These are phyloP conservation scores for Linepithema humile DNA, from an alignment of 1,140 invertebrate species.

Conservation along the genomic window DNA sequence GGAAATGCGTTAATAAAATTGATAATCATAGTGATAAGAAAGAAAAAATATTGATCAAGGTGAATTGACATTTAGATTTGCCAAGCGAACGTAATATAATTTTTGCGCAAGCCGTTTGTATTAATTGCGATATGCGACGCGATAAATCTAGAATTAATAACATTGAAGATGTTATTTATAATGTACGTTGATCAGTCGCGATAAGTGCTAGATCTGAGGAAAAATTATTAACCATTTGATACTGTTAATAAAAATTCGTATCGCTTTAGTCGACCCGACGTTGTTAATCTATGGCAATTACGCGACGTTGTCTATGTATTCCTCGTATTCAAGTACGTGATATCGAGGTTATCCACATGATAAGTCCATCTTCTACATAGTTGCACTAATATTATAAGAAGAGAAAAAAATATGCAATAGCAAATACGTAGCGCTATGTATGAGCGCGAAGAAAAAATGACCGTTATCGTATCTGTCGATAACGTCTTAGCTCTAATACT, in stretches of 20 bases:
- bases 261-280: conserved; percentile 8
- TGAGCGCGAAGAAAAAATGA: conserved; percentile 41
- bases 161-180: conserved; percentile 38
- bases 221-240: conserved; percentile 58
- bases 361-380: conserved; percentile 55
- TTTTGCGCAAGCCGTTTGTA: conserved; percentile 16
- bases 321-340: background rate
- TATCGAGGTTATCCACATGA: conserved; percentile 25
- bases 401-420: conserved; percentile 36
- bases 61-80: conserved; percentile 12
- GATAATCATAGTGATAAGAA: background rate
- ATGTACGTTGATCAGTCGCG: conserved; percentile 33
- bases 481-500: conserved; percentile 63
- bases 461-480: conserved; percentile 70
- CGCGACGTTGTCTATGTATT: conserved; percentile 48
- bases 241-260: conserved; percentile 57
- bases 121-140: conserved; percentile 18
- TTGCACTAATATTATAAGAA: conserved; percentile 58
- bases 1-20: conserved; percentile 21
- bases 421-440: conserved; percentile 50
- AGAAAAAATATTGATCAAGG: conserved; percentile 25
- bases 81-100: conserved; percentile 23
- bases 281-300: conserved; percentile 57
- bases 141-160: conserved; percentile 55
- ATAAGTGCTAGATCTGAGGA: conserved; percentile 31